Conservation (phyloP, 2,797 vertebrate genomes). For the Cossypha dichroa region DNA sequence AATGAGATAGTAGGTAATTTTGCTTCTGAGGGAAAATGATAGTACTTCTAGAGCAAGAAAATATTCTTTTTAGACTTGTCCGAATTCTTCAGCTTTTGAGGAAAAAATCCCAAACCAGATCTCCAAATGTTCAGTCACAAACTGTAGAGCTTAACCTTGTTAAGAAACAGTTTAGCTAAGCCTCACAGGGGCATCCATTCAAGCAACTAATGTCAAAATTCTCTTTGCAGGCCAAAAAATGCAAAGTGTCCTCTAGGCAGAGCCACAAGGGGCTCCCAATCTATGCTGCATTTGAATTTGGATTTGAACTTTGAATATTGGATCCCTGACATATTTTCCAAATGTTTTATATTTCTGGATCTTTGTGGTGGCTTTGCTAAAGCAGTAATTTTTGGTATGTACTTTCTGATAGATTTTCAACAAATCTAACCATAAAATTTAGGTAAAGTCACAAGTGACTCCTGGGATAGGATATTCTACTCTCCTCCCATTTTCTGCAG, state of each 20-base stretch:
- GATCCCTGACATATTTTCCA: neutral
- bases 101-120: neutral
- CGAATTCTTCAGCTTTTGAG: neutral
- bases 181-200: neutral
- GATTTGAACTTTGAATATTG: neutral
- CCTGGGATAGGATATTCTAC: neutral
- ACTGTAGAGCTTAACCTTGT: neutral
- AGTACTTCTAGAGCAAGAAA: neutral
- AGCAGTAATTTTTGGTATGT: neutral
- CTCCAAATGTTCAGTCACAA: neutral
- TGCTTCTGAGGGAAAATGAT: neutral
- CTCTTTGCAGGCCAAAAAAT: neutral
- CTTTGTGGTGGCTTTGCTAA: neutral
- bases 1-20: neutral
- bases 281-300: neutral
- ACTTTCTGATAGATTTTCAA: neutral
- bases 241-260: neutral
- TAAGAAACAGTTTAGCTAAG: neutral
- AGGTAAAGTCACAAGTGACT: neutral
- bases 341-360: neutral
- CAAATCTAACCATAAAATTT: neutral
- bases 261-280: neutral
- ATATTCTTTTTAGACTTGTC: accelerated
- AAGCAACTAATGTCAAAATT: neutral
- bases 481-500: neutral